Conservation (phyloP, 2,888 invertebrate genomes). For the Melanotus villosus region DNA sequence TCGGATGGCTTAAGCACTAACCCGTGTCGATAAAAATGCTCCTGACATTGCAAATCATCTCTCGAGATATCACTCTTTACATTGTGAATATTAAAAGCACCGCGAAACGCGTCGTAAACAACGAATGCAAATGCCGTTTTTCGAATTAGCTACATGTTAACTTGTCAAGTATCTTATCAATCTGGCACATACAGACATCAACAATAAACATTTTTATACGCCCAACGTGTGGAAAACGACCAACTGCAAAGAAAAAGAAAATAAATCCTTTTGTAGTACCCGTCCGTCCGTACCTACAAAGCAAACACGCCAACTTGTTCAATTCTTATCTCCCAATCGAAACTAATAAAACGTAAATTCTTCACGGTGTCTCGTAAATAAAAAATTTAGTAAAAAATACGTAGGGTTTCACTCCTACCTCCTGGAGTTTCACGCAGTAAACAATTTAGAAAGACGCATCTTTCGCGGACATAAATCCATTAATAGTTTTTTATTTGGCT, state of each 20-base stretch:
- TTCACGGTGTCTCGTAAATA: background rate
- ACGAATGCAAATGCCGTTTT: background rate
- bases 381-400: background rate
- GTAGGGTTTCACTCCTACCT: background rate
- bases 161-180: background rate
- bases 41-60: constrained; percentile 2
- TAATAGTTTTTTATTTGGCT: constrained; percentile 9
- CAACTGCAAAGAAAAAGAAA: background rate
- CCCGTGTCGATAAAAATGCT: constrained; percentile 7
- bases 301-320: constrained; percentile 12
- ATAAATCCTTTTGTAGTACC: constrained; percentile 8
- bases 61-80: background rate
- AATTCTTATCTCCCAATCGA: constrained; percentile 16
- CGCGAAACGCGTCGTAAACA: background rate
- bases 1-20: background rate
- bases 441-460: background rate
- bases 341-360: constrained; percentile 10
- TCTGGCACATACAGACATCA: background rate
- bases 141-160: background rate
- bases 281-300: background rate
- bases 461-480: constrained; percentile 3
- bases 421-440: background rate
- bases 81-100: background rate
- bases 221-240: background rate
- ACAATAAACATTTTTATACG: background rate